Percentiles rank a stretch among this genome's conserved stretches.
These are phyloP conservation scores for Atopsyche davidsoni DNA, from an alignment of 1,140 invertebrate species.

Conservation along the genomic window DNA sequence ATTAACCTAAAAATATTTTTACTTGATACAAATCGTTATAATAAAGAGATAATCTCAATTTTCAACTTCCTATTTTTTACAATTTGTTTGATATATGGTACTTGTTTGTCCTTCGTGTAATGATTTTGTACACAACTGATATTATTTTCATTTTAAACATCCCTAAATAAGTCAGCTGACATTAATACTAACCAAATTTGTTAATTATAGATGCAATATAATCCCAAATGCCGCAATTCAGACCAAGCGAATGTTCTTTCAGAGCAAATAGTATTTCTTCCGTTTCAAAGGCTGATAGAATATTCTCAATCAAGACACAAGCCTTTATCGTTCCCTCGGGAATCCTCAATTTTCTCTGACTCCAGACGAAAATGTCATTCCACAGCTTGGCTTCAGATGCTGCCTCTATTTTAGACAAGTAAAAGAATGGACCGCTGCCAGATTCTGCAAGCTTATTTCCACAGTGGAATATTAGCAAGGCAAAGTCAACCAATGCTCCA, in stretches of 20 bases:
- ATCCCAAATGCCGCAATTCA: constrained; percentile 75
- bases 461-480: constrained; percentile 61
- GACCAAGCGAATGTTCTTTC: constrained; percentile 59
- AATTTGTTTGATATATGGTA: no score
- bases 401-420: constrained; percentile 64
- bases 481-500: constrained; percentile 64
- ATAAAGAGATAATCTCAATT: no score
- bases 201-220: constrained; percentile 66
- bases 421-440: constrained; percentile 58
- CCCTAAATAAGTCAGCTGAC: constrained; percentile 8
- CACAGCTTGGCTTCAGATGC: constrained; percentile 59
- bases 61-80: no score
- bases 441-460: constrained; percentile 47
- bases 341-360: constrained; percentile 52
- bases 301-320: constrained; percentile 68
- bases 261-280: constrained; percentile 65
- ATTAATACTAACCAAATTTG: constrained; percentile 51
- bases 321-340: constrained; percentile 61
- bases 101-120: background rate
- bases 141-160: constrained; percentile 3
- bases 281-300: constrained; percentile 62
- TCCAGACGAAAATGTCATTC: constrained; percentile 69
- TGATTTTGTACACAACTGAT: background rate
- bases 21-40: constrained; percentile 4
- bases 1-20: no score